Conservation (phyloP, 2,797 vertebrate species). For the Tarsius wallacei region DNA sequence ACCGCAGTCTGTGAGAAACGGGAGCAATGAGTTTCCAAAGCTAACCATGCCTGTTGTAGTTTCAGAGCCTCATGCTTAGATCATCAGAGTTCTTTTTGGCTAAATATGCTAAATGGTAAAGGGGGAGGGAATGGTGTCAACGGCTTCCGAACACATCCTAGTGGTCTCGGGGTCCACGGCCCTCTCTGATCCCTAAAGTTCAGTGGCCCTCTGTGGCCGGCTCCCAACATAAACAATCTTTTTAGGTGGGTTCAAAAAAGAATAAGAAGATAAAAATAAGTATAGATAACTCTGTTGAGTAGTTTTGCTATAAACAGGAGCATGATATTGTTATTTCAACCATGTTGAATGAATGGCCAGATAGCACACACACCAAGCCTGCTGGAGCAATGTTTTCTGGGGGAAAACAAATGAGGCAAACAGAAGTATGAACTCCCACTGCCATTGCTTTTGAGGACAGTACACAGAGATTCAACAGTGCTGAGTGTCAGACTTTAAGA, state of each 20-base stretch:
- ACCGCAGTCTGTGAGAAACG: no score
- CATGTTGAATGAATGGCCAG: background rate
- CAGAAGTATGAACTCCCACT: background rate
- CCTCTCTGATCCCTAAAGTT: no score
- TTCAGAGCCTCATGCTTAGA: no score
- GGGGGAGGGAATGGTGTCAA: no score
- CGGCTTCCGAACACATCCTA: no score
- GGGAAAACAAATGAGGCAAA: background rate
- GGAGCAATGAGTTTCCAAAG: no score
- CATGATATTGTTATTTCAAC: background rate
- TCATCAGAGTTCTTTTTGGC: no score
- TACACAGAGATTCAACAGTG: background rate
- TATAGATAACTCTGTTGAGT: background rate
- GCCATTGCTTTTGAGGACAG: background rate
- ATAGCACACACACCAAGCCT: background rate
- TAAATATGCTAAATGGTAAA: no score
- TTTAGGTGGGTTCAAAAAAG: background rate
- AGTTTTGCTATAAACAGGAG: background rate
- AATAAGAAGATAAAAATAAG: background rate
- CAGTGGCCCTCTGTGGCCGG: no score
- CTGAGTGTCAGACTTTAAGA: background rate
- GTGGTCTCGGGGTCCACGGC: no score
- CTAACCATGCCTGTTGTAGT: no score
- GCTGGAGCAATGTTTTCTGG: background rate
- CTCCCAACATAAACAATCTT: no score